Evolutionary conservation across 2,797 vertebrate genomes (phyloP).

Genomic region (Falco rusticolus): DNA sequence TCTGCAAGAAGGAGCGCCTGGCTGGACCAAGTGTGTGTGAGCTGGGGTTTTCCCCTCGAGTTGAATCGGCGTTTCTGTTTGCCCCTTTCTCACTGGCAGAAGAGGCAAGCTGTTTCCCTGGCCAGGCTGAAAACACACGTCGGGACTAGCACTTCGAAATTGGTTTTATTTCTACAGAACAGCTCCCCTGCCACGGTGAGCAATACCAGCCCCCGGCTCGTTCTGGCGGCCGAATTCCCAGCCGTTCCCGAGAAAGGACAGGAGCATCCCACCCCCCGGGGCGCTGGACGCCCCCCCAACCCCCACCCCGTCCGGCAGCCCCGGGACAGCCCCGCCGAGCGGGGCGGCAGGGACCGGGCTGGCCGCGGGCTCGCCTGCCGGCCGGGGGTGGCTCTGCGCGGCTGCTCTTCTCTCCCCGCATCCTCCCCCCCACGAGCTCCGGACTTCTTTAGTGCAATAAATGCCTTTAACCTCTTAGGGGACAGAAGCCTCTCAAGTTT

Average conservation of each 20-base stretch:
- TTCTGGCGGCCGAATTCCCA: background rate
- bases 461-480: background rate
- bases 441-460: background rate
- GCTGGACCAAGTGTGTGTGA: background rate
- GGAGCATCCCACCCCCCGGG: background rate
- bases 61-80: background rate
- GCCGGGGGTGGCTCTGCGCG: background rate
- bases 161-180: background rate
- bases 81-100: background rate
- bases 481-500: background rate
- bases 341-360: background rate
- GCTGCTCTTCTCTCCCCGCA: background rate
- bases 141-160: background rate
- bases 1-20: accelerated
- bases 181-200: background rate
- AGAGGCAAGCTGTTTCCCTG: background rate
- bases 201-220: background rate
- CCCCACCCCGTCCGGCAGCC: background rate
- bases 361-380: background rate
- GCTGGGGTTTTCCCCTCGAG: accelerated
- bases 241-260: background rate
- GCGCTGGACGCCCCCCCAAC: background rate
- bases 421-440: accelerated
- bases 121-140: background rate
- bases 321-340: too few relatives aligned